Evolutionary conservation across 2,797 vertebrate genomes (phyloP).

Genomic region (Pelochelys cantorii): DNA sequence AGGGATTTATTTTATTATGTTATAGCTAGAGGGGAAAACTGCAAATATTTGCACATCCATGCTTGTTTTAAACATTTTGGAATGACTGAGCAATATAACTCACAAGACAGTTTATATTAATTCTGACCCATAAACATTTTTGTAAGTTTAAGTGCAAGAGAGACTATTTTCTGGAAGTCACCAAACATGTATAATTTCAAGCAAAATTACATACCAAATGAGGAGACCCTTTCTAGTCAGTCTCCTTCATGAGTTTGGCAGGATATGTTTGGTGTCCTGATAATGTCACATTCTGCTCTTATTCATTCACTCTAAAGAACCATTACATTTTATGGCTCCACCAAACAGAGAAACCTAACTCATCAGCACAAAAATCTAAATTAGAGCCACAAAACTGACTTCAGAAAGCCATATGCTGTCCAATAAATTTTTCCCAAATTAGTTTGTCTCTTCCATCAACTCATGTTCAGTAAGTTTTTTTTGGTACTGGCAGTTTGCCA

Average conservation of each 20-base stretch:
- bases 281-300: background rate
- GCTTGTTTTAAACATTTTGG: background rate
- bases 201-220: background rate
- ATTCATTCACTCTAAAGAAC: background rate
- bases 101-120: background rate
- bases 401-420: background rate
- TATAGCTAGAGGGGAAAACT: background rate
- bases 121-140: background rate
- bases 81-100: background rate
- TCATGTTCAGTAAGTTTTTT: background rate
- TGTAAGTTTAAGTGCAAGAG: background rate
- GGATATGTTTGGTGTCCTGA: background rate
- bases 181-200: background rate
- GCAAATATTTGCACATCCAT: background rate
- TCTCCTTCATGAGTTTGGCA: background rate
- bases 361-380: background rate
- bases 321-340: background rate
- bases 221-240: background rate
- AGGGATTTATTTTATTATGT: background rate
- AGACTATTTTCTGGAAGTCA: background rate
- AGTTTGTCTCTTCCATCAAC: background rate
- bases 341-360: background rate
- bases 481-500: background rate
- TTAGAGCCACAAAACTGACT: background rate
- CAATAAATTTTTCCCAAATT: rapidly evolving